Conservation (phyloP, 2,113 vertebrate species). For the Mobula hypostoma region DNA sequence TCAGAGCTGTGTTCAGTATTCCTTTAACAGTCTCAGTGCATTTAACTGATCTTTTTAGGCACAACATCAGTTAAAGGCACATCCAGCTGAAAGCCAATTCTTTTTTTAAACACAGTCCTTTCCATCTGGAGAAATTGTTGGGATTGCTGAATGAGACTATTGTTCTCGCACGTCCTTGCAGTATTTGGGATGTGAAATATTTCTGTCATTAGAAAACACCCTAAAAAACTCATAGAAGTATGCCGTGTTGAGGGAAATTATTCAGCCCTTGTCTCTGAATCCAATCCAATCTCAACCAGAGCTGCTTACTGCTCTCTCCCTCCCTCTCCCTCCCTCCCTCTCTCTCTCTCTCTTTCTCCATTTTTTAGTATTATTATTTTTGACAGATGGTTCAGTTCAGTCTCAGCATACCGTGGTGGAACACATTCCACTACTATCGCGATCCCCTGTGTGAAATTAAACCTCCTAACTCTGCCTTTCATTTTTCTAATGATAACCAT, state of each 20-base stretch:
- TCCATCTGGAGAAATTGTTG: slow-evolving; percentile 2
- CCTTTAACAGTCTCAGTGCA: not conserved
- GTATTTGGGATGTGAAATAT: not conserved
- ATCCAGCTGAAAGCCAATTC: not conserved
- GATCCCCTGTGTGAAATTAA: not conserved
- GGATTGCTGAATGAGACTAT: not conserved
- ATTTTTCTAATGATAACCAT: not conserved
- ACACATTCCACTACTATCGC: not conserved
- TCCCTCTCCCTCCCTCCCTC: too few species aligned
- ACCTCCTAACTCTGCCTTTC: not conserved
- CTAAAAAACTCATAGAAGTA: too few species aligned
- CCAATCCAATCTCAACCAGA: not conserved
- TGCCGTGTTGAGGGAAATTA: not conserved
- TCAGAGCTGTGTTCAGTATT: not conserved
- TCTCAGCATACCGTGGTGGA: too few species aligned
- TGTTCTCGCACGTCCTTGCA: not conserved
- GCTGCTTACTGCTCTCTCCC: not conserved
- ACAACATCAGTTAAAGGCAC: not conserved
- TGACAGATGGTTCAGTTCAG: not conserved
- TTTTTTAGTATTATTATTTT: not conserved
- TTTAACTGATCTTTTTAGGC: not conserved
- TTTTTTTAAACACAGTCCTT: not conserved
- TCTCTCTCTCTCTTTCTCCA: too few species aligned
- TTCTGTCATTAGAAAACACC: not conserved
- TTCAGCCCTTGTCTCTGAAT: not conserved